Conservation (phyloP, 64 coral and sea anemone genomes). For the Pachyseris speciosa region DNA sequence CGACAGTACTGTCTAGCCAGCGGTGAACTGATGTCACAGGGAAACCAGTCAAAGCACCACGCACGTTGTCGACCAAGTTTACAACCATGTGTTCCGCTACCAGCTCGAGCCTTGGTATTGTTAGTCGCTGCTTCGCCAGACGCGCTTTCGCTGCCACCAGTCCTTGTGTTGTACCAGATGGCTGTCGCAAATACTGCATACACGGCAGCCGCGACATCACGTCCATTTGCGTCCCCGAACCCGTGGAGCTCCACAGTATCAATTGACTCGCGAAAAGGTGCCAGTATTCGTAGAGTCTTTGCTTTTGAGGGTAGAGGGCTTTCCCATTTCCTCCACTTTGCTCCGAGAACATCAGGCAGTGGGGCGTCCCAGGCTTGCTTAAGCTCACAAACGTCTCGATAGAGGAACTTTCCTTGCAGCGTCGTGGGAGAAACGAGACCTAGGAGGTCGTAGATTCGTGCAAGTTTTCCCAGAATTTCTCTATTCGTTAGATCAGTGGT, state of each 20-base stretch:
- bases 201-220: background rate
- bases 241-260: background rate
- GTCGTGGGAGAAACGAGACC: background rate
- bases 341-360: background rate
- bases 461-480: conserved; percentile 35
- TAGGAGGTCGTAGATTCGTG: conserved; percentile 10
- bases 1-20: conserved; percentile 53
- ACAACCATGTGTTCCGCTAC: conserved; percentile 44
- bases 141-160: conserved; percentile 43
- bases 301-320: background rate
- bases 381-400: background rate
- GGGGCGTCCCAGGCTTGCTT: conserved; percentile 22
- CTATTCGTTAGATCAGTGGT: background rate
- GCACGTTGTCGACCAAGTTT: conserved; percentile 11
- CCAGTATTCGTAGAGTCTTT: background rate
- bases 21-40: conserved; percentile 18
- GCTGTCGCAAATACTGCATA: background rate
- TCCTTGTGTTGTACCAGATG: background rate
- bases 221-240: conserved; percentile 4
- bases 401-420: conserved; percentile 17
- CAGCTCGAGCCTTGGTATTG: conserved; percentile 53
- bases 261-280: background rate
- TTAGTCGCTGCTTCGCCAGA: conserved; percentile 33
- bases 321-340: conserved; percentile 10
- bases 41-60: background rate